Evolutionary conservation across 2,888 invertebrate genomes (phyloP), one percentile per base, ranked within the genome.

Genomic region (Dysmachus trigonus): DNA sequence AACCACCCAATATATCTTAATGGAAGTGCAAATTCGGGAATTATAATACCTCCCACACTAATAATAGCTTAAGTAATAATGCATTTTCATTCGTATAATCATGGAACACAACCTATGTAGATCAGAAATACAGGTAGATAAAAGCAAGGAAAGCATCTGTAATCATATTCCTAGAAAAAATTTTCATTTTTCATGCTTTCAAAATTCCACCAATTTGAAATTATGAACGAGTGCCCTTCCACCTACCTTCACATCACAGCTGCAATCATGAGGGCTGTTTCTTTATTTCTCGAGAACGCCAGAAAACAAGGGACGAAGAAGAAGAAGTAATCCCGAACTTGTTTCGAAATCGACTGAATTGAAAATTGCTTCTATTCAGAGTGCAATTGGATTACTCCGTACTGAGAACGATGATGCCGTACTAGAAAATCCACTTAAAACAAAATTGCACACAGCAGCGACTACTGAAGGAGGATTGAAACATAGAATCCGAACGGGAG

Each of bases 311-410:
- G 1, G 18, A 62, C 8, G 62, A 62, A 62, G 62, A 62, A 81
- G 51, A 47, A 33, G 53, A 33, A 81, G 31, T 81, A 81, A 81
- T 81, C 81, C 62, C 51, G 22, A 53, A 81, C 81, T 81, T 81
- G 81, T 81, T 81, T 81, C 81, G 53, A 81, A 81, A 81, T 81
- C 62, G 81, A 81, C 81, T 81, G 72, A 81, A 86, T 86, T 86
- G 86, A 87, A 87, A 87, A 85, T 87, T 87, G 71, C 85, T 85
- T 82, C 87, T 79, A 87, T 87, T 87, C 87, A 87, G 71, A 82
- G 82, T 85, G 82, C 87, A 87, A 87, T 87, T 87, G 85, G 85
- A 85, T 87, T 87, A 87, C 85, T 62, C 31, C 15, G 53, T 53
- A 53, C 81, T 13, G 33, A 51, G 31, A 13, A 81, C 33, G 31